These are phyloP conservation scores for Gastracanthus pulcherrimus DNA, from an alignment of 2,888 invertebrate genomes.

Conservation along the genomic window DNA sequence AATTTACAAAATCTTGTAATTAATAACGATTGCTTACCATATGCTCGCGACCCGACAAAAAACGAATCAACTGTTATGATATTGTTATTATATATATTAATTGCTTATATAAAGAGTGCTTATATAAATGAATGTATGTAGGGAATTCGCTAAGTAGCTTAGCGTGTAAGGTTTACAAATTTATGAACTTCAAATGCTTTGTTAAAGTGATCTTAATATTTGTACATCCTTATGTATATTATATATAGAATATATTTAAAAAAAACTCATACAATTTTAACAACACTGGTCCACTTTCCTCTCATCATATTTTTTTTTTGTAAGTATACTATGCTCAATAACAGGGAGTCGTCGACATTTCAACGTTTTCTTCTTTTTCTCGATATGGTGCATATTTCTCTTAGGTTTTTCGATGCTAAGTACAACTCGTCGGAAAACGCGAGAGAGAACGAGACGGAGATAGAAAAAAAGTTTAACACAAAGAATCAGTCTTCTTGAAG, in stretches of 20 bases:
- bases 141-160: constrained; percentile 43
- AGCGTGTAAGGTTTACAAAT: constrained; percentile 35
- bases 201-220: constrained; percentile 55
- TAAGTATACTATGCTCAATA: constrained; percentile 21
- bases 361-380: neutral
- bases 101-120: constrained; percentile 9
- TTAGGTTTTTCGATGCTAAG: too few species aligned
- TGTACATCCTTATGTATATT: constrained; percentile 54
- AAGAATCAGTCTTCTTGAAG: constrained; percentile 50
- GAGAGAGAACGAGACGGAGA: neutral
- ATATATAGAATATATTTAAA: constrained; percentile 53
- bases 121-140: constrained; percentile 30
- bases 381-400: too few species aligned
- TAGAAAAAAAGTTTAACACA: constrained; percentile 24
- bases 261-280: constrained; percentile 54
- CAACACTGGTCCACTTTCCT: constrained; percentile 55
- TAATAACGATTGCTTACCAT: constrained; percentile 6
- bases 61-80: constrained; percentile 28
- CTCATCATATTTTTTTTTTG: constrained; percentile 8
- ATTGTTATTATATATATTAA: constrained; percentile 18
- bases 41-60: neutral
- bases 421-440: too few species aligned
- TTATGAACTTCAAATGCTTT: constrained; percentile 49
- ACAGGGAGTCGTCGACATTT: neutral
- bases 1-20: constrained; percentile 36